Evolutionary conservation across 2,888 invertebrate genomes (phyloP), one percentile per base, ranked within the genome.

Genomic region (Euplexia lucipara): DNA sequence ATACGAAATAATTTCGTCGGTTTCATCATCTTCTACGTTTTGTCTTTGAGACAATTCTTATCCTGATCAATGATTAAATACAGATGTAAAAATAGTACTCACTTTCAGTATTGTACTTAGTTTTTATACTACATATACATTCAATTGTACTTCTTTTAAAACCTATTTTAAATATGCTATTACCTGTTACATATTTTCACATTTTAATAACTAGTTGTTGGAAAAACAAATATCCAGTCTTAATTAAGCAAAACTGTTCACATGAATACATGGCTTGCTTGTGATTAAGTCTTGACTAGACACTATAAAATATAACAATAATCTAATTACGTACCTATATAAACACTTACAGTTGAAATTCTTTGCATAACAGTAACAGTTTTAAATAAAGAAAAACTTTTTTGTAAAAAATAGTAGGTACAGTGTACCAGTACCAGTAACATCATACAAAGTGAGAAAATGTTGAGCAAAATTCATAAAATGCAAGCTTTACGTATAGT

Each of bases 211-310:
- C 35, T 60, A 68, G 41, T 53, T 62, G 22, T 65, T 71, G 67
- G 51, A 71, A 63, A 34, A 58, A 63, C 49, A 65, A 68, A 65
- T 54, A 71, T 77, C 77, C 82, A 79, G 78, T 79, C 75, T 70
- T 61, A 68, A 75, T 70, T 61, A 68, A 75, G 65, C 75, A 71
- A 73, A 63, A 37, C 45, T 67, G 54, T 58, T 63, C 63, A 41
- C 54, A 49, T 49, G 53, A 77, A 72, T n/a, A n/a, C 68, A 53
- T 54, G 44, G 49, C 44, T 61, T 65, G 71, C 68, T 62, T 62
- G 64, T 71, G 62, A 59, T 62, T 69, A 61, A 60, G 44, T 56
- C 54, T 74, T 82, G 81, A 81, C 81, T 81, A 81, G 81, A 74
- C 65, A 66, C 70, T 70, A 70, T 73, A 70, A 66, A 72, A 62